These are phyloP conservation scores for Rhingia rostrata DNA, from an alignment of 2,888 invertebrate genomes.

Conservation along the genomic window DNA sequence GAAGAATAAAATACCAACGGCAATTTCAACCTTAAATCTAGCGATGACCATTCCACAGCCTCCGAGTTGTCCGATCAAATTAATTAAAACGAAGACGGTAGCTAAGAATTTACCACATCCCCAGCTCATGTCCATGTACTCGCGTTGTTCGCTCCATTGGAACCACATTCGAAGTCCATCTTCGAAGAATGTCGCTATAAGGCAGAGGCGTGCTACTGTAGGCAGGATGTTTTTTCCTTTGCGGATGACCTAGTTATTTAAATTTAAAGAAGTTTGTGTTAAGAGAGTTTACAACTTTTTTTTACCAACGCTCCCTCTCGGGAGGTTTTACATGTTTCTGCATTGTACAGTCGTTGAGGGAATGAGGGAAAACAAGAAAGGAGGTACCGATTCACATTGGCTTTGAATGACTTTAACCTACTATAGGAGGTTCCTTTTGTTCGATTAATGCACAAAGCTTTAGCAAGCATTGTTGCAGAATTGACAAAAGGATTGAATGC, in stretches of 20 bases:
- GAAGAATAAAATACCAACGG: conserved; percentile 95
- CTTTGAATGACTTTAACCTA: too few relatives aligned
- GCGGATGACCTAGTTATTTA: conserved; percentile 90
- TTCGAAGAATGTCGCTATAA: conserved; percentile 99
- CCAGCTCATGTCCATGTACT: conserved; percentile 99
- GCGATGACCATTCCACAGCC: conserved; percentile 98
- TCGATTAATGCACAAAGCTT: too few relatives aligned
- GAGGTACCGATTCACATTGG: too few relatives aligned
- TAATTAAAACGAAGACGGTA: conserved; percentile 96
- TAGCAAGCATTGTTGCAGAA: too few relatives aligned
- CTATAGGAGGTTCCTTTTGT: too few relatives aligned
- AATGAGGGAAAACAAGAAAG: too few relatives aligned
- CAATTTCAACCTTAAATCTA: conserved; percentile 94
- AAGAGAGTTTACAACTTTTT: too few relatives aligned
- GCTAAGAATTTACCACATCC: conserved; percentile 97
- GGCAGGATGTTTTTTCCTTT: conserved; percentile 96
- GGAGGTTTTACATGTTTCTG: too few relatives aligned
- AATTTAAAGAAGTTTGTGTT: conserved; percentile 14
- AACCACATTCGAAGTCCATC: conserved; percentile 99
- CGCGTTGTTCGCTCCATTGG: conserved; percentile 98
- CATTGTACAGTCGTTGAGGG: too few relatives aligned
- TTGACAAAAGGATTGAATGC: too few relatives aligned
- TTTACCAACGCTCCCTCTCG: too few relatives aligned
- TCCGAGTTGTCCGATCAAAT: conserved; percentile 97
- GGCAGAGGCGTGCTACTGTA: conserved; percentile 96